Base-by-base conservation (phyloP, 2,888 invertebrate species). In the Microctonus hyperodae region DNA sequence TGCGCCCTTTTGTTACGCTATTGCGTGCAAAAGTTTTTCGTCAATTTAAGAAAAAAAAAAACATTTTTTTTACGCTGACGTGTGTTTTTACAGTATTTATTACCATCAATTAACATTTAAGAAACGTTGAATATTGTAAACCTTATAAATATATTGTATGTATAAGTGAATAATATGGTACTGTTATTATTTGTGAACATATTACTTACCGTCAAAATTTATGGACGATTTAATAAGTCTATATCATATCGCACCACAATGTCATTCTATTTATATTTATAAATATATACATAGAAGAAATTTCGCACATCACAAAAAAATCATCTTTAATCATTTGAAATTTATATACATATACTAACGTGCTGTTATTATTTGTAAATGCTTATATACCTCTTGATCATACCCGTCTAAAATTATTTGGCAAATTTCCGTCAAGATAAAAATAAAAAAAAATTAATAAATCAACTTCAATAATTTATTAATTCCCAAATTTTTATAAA, bases 51-150 rank as follows among this genome's bases (percentile, higher is more conserved):
- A 13, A 51, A 35, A 20, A 35, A 37, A 57, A 57, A 57, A 10
- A 16, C n/a, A 4, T 25, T 60, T 60, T 60, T 61, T 57, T 64
- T 56, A 61, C 31, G 44, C 37, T 58, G 35, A 23, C 44, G 16
- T 60, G 59, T 60, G 61, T 66, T 61, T 62, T 61, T 61, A 66
- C 61, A 61, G 66, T 66, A 66, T 66, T 66, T 62, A 66, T 61
- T 66, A 62, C 61, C 61, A 66, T 56, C 35, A 56, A 59, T 48
- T 25, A 62, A 50, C 7, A 56, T n/a, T 60, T 60, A 60, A 60
- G 59, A n/a, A 23, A 11, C 48, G 31, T 60, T 48, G 25, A 25
- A 60, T 60, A 60, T 60, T 60, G 59, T 60, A 10, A 60, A 44
- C 28, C 48, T 48, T 60, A 48, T 44, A 56, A 48, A 61, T 61